These are phyloP conservation scores for Halisarca cf. caerulea DNA, from an alignment of 37 sponge, comb jelly and placozoan species.

Conservation along the genomic window DNA sequence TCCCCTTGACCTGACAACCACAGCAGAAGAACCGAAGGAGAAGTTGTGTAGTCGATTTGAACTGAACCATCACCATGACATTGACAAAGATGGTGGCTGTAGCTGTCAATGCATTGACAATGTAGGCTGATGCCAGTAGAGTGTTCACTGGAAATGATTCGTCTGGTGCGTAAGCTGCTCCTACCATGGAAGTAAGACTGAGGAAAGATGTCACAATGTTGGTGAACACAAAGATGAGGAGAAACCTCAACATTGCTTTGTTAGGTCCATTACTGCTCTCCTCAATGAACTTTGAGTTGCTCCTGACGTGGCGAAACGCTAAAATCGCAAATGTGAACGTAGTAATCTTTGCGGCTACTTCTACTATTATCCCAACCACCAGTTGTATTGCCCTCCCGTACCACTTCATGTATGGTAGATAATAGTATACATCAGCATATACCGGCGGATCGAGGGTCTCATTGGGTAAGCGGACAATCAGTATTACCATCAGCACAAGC, in stretches of 20 bases:
- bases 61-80: not conserved
- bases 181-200: not conserved
- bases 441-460: not conserved
- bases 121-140: not conserved
- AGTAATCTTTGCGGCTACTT: not conserved
- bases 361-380: not conserved
- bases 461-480: not conserved
- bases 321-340: not conserved
- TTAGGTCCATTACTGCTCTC: not conserved
- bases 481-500: not conserved
- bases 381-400: not conserved
- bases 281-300: not conserved
- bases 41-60: not conserved
- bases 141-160: not conserved
- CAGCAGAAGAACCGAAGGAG: no score
- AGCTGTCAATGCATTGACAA: not conserved
- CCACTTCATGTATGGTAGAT: not conserved
- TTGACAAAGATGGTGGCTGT: not conserved
- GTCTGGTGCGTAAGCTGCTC: not conserved
- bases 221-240: not conserved
- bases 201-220: not conserved
- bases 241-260: not conserved
- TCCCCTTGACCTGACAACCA: no score
- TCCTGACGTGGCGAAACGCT: not conserved
- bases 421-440: not conserved